Percentiles rank a stretch among this genome's conserved stretches.
Conservation (phyloP, 2,113 vertebrate species). For the Delphinus delphis region DNA sequence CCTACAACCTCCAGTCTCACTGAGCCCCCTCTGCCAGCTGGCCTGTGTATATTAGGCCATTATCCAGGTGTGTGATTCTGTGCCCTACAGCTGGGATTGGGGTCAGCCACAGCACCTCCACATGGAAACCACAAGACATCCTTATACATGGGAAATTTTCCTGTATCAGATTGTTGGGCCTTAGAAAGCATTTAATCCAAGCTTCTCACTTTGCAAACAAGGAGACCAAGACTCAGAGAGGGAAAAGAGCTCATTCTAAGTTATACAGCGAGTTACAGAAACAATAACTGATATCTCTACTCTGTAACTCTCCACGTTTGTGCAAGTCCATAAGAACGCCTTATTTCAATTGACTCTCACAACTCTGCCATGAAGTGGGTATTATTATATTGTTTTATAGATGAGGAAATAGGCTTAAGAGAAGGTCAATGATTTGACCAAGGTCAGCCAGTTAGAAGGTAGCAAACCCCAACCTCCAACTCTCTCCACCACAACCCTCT, state of each 20-base stretch:
- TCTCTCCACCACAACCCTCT: not conserved
- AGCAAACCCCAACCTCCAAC: not conserved
- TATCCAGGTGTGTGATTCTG: not conserved
- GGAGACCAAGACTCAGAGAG: not conserved
- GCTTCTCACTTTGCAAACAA: constrained; percentile 4
- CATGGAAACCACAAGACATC: not conserved
- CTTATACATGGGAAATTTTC: not conserved
- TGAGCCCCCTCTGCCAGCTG: not conserved
- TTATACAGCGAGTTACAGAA: not conserved
- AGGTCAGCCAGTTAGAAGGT: not conserved
- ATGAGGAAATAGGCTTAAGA: not conserved
- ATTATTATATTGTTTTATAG: not conserved
- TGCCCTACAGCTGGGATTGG: not conserved
- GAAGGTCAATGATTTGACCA: not conserved
- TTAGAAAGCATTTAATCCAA: not conserved
- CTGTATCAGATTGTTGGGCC: not conserved
- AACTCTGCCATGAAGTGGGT: not conserved
- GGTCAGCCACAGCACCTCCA: not conserved
- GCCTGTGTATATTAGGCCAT: not conserved
- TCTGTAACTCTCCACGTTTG: not conserved
- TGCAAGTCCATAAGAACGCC: not conserved
- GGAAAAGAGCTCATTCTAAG: not conserved
- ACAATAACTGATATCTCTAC: not conserved
- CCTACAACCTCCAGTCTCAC: not conserved
- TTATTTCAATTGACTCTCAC: not conserved